These are phyloP conservation scores for Naja naja DNA, from an alignment of 2,113 vertebrate genomes.

Conservation along the genomic window DNA sequence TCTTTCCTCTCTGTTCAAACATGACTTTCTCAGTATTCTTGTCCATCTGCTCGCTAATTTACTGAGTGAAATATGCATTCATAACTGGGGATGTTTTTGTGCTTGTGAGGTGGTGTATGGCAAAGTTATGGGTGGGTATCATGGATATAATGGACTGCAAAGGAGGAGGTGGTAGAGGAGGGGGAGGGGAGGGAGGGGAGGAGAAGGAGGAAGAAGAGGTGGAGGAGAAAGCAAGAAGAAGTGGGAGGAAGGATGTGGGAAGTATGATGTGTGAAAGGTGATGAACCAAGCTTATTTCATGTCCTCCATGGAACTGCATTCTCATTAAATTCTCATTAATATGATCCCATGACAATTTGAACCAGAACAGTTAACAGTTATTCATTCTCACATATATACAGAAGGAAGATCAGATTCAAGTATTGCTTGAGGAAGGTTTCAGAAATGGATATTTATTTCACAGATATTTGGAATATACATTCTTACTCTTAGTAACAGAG, in stretches of 20 bases:
- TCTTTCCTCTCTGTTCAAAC: not conserved
- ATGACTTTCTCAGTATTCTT: not conserved
- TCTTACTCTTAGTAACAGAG: conserved; percentile 63
- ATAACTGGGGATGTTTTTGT: not conserved
- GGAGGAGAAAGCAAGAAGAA: not conserved
- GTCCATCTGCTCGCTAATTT: not conserved
- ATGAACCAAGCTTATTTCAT: not conserved
- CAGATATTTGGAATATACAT: conserved; percentile 65
- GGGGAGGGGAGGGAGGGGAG: not conserved
- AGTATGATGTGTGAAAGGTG: not conserved
- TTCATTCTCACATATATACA: not conserved
- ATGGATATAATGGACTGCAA: not conserved
- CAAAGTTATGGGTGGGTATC: not conserved
- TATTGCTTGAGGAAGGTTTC: conserved; percentile 55
- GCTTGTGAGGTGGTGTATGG: not conserved
- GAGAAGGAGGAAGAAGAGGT: not conserved
- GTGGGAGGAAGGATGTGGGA: not conserved
- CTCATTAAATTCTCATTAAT: not conserved
- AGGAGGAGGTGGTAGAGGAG: not conserved
- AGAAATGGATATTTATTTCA: conserved; percentile 64
- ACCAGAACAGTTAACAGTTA: not conserved
- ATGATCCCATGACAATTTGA: not conserved
- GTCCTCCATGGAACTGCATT: not conserved
- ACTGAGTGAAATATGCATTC: not conserved
- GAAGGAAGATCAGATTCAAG: not conserved